Percentiles rank a stretch among this genome's conserved stretches.
These are phyloP conservation scores for Lydus trimaculatus DNA, from an alignment of 2,888 invertebrate species.

Conservation along the genomic window DNA sequence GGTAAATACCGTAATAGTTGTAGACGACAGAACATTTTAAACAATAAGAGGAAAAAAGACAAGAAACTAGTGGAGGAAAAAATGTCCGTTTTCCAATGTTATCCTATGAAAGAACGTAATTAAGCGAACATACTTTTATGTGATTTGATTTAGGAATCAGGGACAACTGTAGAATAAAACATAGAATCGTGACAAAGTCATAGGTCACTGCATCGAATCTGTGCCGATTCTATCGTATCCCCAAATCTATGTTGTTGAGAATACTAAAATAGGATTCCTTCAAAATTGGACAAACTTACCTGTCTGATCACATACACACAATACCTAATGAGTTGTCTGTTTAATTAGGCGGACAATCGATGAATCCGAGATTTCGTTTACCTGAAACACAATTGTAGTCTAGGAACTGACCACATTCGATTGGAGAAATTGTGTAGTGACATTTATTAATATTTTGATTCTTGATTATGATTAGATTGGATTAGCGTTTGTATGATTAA, in stretches of 20 bases:
- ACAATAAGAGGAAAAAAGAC: conserved; percentile 14
- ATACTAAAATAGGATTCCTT: conserved; percentile 44
- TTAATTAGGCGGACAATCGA: neutral
- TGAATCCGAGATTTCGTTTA: neutral
- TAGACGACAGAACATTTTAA: neutral
- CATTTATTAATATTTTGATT: neutral
- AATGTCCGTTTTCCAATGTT: conserved; percentile 9
- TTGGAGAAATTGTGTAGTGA: neutral
- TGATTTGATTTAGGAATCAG: conserved; percentile 52
- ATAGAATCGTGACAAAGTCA: conserved; percentile 48
- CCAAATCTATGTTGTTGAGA: conserved; percentile 34
- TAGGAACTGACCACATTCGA: too few relatives aligned
- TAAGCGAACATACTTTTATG: conserved; percentile 42
- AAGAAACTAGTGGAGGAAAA: neutral
- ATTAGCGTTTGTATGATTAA: neutral
- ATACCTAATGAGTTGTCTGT: neutral
- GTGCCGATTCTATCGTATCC: conserved; percentile 32
- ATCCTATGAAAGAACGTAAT: conserved; percentile 31
- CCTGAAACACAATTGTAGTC: too few relatives aligned
- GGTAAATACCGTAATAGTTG: neutral
- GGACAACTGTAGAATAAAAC: conserved; percentile 48
- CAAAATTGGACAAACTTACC: conserved; percentile 38
- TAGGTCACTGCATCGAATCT: conserved; percentile 53
- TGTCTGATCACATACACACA: conserved; percentile 38
- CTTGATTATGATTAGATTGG: neutral